Base-by-base conservation (phyloP, 1,140 invertebrate species). In the Bicyclus anynana region DNA sequence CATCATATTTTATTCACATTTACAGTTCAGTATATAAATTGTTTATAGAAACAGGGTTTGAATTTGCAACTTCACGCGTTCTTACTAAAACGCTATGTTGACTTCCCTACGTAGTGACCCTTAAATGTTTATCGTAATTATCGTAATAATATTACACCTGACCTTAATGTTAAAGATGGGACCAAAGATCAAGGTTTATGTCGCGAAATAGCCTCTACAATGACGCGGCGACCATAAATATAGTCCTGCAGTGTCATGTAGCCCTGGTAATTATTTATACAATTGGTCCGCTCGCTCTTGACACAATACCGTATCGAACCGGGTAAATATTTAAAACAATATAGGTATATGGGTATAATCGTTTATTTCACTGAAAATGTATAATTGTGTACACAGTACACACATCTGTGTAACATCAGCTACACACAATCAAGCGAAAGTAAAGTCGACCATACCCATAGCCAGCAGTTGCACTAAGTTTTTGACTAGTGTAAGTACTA, bases 201-300 rank as follows among this genome's bases (percentile, higher is more conserved):
- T 40, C 17, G 37, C 37, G 10, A 40, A 40, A 40, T 40, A 40
- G 13, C 17, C 37, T 40, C 37, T 5, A 40, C 1, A 9, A 5
- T 40, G n/a, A 17, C 37, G 13, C 5, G 17, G 10, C 7, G n/a
- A 33, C 2, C 29, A 40, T 40, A 40, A 17, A 40, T 40, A 40
- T 40, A 7, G 6, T 17, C 14, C 7, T 17, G 37, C 17, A 18
- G 10, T 40, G 37, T 16, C 2, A 17, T 40, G 37, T 40, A 17
- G 20, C 17, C 20, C 16, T n/a, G 10, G 9, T n/a, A 29, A 46
- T 46, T 46, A 20, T 57, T 49, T 56, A 29, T 56, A 60, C 65
- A 67, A 53, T 35, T 64, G 61, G 33, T 47, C 12, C 9, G 18
- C 38, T 37, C 18, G 54, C 33, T 64, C 61, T 67, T 64, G 61